Percentiles rank a stretch among this genome's conserved stretches.
Conservation (phyloP, 2,888 invertebrate genomes). For the Volucella inanis region DNA sequence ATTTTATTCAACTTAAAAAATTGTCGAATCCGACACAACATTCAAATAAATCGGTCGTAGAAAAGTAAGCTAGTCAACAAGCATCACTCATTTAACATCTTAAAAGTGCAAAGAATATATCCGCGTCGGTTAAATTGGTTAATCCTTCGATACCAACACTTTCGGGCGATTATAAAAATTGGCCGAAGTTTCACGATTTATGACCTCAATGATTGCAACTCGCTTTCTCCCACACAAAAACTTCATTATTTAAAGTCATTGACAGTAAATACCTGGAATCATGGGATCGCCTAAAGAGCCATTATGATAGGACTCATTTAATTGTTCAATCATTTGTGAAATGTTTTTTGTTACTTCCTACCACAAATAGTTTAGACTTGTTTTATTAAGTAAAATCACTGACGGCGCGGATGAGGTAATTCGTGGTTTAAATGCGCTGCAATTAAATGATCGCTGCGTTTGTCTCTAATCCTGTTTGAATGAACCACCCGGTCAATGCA, state of each 20-base stretch:
- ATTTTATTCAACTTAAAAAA: slow-evolving; percentile 8
- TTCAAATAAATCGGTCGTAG: background rate
- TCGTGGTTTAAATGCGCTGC: slow-evolving; percentile 36
- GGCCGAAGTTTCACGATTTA: slow-evolving; percentile 29
- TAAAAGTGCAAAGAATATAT: background rate
- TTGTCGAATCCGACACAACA: background rate
- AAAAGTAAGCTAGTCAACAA: slow-evolving; percentile 30
- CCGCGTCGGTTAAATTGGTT: background rate
- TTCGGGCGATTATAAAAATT: slow-evolving; percentile 39
- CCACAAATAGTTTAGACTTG: slow-evolving; percentile 21
- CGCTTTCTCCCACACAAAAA: slow-evolving; percentile 11
- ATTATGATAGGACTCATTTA: slow-evolving; percentile 22
- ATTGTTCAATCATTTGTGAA: slow-evolving; percentile 37
- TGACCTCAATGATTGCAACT: slow-evolving; percentile 4
- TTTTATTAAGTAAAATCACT: slow-evolving; percentile 40
- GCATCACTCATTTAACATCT: slow-evolving; percentile 17
- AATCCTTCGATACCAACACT: slow-evolving; percentile 32
- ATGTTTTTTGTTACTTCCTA: slow-evolving; percentile 15
- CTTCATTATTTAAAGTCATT: slow-evolving; percentile 4
- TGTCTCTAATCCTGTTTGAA: slow-evolving; percentile 31
- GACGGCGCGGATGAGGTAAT: slow-evolving; percentile 61
- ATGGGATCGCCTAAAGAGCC: slow-evolving; percentile 21
- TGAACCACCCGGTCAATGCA: background rate
- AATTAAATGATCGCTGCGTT: slow-evolving; percentile 33
- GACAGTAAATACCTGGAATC: slow-evolving; percentile 17